Evolutionary conservation across 2,888 invertebrate species (phyloP).

Genomic region (Automeris io): DNA sequence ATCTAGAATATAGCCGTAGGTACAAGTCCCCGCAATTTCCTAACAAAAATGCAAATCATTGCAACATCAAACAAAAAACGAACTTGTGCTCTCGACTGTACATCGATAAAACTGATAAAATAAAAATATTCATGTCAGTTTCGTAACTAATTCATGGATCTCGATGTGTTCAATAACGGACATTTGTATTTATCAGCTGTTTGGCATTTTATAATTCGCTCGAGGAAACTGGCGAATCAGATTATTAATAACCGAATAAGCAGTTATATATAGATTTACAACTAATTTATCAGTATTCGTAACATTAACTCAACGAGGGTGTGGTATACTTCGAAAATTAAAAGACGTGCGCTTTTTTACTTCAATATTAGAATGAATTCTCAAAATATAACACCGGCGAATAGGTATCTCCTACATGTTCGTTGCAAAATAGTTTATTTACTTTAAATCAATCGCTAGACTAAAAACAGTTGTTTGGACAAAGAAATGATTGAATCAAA

Average conservation of each 20-base stretch:
- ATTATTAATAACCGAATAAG: slow-evolving; percentile 2
- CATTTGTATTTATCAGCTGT: background rate
- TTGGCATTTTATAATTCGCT: background rate
- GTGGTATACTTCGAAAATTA: slow-evolving; percentile 3
- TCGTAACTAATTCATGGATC: slow-evolving; percentile 2
- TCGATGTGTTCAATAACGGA: background rate
- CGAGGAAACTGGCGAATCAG: slow-evolving; percentile 1
- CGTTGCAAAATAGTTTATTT: too few species aligned
- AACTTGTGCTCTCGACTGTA: slow-evolving; percentile 3
- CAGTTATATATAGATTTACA: background rate
- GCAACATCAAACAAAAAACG: background rate
- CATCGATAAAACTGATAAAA: slow-evolving; percentile 7
- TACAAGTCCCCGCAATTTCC: too few species aligned
- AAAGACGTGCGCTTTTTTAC: too few species aligned
- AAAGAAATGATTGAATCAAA: slow-evolving; percentile 41
- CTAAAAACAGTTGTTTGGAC: slow-evolving; percentile 39
- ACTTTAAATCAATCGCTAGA: slow-evolving; percentile 20
- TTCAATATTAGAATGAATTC: too few species aligned
- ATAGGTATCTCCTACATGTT: too few species aligned
- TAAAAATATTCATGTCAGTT: slow-evolving; percentile 7
- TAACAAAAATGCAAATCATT: too few species aligned
- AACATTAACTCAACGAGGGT: background rate
- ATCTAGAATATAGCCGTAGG: too few species aligned
- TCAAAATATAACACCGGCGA: too few species aligned
- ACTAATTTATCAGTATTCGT: background rate